Evolutionary conservation across 2,888 invertebrate species (phyloP).

Genomic region (Pterostichus madidus): DNA sequence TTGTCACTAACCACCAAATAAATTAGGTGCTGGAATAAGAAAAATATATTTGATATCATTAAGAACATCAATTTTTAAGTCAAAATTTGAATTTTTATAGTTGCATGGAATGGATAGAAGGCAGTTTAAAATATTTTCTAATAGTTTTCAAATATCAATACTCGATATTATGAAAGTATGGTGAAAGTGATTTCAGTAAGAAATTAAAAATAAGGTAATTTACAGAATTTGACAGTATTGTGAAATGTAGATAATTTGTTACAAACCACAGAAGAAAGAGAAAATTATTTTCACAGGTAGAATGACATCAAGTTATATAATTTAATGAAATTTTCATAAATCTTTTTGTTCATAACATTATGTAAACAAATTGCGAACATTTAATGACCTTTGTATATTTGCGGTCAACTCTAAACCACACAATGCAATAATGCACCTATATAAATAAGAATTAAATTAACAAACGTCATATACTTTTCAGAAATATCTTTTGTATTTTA

Average conservation of each 20-base stretch:
- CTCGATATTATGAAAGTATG: background rate
- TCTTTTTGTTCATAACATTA: background rate
- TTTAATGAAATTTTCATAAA: background rate
- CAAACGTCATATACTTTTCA: too few relatives aligned
- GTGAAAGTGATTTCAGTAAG: slow-evolving; percentile 27
- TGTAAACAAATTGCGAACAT: background rate
- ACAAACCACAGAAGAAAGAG: slow-evolving; percentile 9
- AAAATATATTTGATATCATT: too few relatives aligned
- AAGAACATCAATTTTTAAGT: too few relatives aligned
- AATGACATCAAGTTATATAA: slow-evolving; percentile 4
- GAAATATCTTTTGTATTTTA: too few relatives aligned
- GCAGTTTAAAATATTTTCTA: too few relatives aligned
- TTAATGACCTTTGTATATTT: background rate
- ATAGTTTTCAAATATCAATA: too few relatives aligned
- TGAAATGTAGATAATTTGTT: background rate
- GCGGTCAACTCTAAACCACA: background rate
- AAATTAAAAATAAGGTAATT: slow-evolving; percentile 9
- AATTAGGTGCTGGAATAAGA: too few relatives aligned
- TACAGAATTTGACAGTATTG: slow-evolving; percentile 3
- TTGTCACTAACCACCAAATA: too few relatives aligned
- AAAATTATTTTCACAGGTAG: background rate
- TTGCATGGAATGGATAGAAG: too few relatives aligned
- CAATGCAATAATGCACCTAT: too few relatives aligned
- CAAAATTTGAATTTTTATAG: too few relatives aligned
- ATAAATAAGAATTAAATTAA: too few relatives aligned